These are phyloP conservation scores for Invenusta paracnida DNA, from an alignment of 2,888 invertebrate genomes.

Conservation along the genomic window DNA sequence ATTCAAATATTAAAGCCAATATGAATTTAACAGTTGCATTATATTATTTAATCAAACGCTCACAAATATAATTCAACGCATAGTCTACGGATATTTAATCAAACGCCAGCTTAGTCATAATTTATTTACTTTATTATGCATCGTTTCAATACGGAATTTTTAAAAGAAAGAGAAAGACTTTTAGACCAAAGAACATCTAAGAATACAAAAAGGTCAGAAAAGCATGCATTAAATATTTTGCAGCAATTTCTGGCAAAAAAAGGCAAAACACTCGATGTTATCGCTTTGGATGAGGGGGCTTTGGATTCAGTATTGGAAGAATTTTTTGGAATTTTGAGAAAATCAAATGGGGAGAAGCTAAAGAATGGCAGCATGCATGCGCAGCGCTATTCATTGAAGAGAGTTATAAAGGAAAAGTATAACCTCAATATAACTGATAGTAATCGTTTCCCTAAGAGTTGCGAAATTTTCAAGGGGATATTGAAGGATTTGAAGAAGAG, in stretches of 20 bases:
- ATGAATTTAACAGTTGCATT: background rate
- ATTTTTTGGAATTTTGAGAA: background rate
- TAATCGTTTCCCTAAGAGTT: too few species aligned
- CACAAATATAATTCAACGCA: background rate
- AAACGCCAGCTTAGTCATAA: background rate
- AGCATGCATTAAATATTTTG: background rate
- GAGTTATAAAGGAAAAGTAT: too few species aligned
- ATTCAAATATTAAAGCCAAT: background rate
- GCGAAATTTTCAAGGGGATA: too few species aligned
- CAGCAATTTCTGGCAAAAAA: background rate
- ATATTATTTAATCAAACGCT: background rate
- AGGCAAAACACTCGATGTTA: background rate
- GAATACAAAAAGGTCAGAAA: background rate
- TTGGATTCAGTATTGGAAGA: background rate
- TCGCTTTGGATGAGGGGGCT: background rate
- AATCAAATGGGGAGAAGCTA: background rate
- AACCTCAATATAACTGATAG: too few species aligned
- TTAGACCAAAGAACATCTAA: too few species aligned
- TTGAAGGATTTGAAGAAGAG: background rate
- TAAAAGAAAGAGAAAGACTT: background rate
- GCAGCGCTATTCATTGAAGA: too few species aligned
- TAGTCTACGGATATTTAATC: background rate
- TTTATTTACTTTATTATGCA: background rate
- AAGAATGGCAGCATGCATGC: too few species aligned
- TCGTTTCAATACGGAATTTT: background rate